Conservation (phyloP, 2,113 vertebrate genomes). For the Serranochromis macrocephalus region DNA sequence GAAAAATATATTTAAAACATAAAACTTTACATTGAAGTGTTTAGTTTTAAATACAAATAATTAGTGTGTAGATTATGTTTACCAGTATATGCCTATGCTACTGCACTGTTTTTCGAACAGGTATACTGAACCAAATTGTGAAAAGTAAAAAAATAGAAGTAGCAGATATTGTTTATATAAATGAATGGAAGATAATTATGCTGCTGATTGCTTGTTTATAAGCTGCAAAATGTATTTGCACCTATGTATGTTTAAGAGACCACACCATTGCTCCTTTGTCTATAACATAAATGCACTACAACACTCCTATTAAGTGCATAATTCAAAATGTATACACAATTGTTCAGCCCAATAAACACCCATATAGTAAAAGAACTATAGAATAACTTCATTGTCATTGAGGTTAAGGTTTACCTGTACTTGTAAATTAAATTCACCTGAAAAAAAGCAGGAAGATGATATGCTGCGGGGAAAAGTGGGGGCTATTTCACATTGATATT, state of each 20-base stretch:
- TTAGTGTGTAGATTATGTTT: not conserved
- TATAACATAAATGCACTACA: not conserved
- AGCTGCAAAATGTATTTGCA: not conserved
- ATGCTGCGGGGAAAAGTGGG: not conserved
- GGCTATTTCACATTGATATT: not conserved
- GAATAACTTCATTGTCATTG: not conserved
- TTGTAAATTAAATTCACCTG: not conserved
- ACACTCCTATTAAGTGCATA: not conserved
- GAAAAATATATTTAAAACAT: not conserved
- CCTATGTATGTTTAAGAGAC: not conserved
- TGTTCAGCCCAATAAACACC: not conserved
- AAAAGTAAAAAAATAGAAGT: not conserved
- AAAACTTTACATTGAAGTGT: not conserved
- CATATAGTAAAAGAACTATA: not conserved
- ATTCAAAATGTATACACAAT: not conserved
- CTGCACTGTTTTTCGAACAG: fast-evolving
- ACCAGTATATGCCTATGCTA: not conserved
- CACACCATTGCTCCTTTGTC: not conserved
- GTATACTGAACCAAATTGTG: not conserved
- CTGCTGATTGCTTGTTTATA: not conserved
- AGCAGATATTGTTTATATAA: not conserved
- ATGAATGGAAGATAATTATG: not conserved
- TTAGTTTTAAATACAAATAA: not conserved
- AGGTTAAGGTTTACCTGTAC: not conserved
- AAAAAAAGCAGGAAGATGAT: not conserved